phyloP scores from a whole-genome alignment of 1,140 invertebrate species.

The Drosophila yakuba region DNA sequence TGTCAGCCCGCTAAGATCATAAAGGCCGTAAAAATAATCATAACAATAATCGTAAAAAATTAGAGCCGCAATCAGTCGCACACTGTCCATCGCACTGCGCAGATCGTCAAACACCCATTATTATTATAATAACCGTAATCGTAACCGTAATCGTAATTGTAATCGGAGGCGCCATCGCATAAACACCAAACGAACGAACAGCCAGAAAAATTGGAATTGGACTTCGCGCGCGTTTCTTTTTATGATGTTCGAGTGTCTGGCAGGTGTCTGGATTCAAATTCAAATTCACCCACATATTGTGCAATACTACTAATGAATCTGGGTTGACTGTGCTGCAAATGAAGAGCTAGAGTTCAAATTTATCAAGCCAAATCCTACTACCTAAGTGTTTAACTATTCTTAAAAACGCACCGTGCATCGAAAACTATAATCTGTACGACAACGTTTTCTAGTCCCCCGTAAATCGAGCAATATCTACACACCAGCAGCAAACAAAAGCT shows the following conservation, averaged over 20 bases:
- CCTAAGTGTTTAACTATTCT: conserved; percentile 54
- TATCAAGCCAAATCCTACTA: conserved; percentile 45
- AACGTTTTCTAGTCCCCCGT: conserved; percentile 73
- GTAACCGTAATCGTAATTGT: conserved; percentile 14
- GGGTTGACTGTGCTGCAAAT: conserved; percentile 64
- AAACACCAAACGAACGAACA: conserved; percentile 12
- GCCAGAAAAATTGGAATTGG: conserved; percentile 15
- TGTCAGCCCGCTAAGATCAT: conserved; percentile 73
- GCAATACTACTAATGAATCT: conserved; percentile 56
- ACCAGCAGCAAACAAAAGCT: conserved; percentile 31
- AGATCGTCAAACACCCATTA: conserved; percentile 26
- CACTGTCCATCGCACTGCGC: conserved; percentile 50
- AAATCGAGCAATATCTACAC: conserved; percentile 68
- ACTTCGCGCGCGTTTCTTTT: conserved; percentile 58
- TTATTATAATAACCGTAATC: conserved; percentile 9
- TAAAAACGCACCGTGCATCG: conserved; percentile 19
- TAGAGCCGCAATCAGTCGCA: conserved; percentile 63
- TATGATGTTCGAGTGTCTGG: conserved; percentile 62
- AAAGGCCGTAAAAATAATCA: conserved; percentile 75
- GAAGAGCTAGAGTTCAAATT: conserved; percentile 46
- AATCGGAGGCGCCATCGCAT: conserved; percentile 9
- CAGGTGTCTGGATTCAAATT: conserved; percentile 51
- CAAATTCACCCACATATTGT: conserved; percentile 44
- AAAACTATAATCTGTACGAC: conserved; percentile 40
- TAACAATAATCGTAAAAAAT: conserved; percentile 83